Evolutionary conservation across 2,888 invertebrate genomes (phyloP).

Genomic region (Euproctis similis): DNA sequence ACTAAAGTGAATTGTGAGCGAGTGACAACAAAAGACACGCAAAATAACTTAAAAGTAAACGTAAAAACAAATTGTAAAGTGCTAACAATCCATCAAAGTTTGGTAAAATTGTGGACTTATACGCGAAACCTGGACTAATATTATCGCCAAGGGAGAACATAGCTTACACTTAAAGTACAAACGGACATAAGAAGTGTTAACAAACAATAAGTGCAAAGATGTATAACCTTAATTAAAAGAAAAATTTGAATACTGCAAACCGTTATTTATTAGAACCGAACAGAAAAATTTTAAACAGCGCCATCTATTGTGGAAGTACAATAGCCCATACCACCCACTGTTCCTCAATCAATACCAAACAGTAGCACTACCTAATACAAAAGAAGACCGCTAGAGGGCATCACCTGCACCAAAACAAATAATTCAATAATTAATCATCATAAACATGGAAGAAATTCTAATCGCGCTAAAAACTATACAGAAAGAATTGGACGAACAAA

Average conservation of each 20-base stretch:
- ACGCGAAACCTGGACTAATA: neutral
- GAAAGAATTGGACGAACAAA: constrained; percentile 1
- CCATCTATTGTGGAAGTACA: neutral
- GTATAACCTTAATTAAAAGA: neutral
- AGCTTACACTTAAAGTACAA: neutral
- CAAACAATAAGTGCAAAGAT: neutral
- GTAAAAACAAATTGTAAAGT: neutral
- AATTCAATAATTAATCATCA: too few relatives aligned
- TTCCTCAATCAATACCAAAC: neutral
- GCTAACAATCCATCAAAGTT: neutral
- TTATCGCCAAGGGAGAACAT: too few relatives aligned
- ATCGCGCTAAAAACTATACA: neutral
- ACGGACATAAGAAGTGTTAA: neutral
- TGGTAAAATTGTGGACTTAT: neutral
- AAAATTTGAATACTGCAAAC: neutral
- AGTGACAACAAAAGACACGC: neutral
- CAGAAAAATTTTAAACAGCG: neutral
- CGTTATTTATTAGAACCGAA: too few relatives aligned
- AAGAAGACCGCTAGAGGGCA: neutral
- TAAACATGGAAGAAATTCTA: neutral
- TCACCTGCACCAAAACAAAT: neutral
- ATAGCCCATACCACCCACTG: neutral
- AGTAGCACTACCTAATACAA: neutral
- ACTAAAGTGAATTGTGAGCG: neutral
- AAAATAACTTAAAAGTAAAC: neutral